A percentile compares a stretch with the other conserved stretches of the same genome.
These are phyloP conservation scores for Diabrotica virgifera DNA, from an alignment of 1,140 invertebrate species.

Conservation along the genomic window DNA sequence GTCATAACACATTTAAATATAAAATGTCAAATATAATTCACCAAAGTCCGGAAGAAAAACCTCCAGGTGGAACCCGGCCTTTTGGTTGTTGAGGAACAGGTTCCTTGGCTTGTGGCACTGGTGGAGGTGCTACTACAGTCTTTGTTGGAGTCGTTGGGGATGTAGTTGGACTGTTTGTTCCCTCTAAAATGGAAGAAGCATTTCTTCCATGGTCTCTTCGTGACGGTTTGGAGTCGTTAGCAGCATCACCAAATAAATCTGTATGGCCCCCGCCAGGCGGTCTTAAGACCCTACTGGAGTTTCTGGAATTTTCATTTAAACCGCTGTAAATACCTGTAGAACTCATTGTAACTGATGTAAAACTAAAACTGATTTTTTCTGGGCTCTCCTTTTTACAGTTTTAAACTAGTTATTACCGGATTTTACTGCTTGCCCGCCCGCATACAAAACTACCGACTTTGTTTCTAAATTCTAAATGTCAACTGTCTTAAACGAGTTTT, in stretches of 20 bases:
- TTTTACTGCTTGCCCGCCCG: neutral
- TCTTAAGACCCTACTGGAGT: slow-evolving; percentile 43
- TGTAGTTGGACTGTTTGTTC: slow-evolving; percentile 11
- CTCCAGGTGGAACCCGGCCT: slow-evolving; percentile 42
- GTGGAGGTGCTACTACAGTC: neutral
- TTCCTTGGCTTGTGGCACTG: neutral
- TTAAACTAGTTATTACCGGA: neutral
- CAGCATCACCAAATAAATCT: slow-evolving; percentile 40
- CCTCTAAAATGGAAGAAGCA: slow-evolving; percentile 34
- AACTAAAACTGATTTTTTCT: neutral
- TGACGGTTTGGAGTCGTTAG: slow-evolving; percentile 18
- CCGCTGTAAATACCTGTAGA: slow-evolving; percentile 41
- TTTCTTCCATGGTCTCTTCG: slow-evolving; percentile 31
- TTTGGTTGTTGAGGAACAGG: slow-evolving; percentile 18
- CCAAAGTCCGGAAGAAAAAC: slow-evolving; percentile 44
- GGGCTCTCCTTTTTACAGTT: neutral
- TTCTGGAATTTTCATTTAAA: slow-evolving; percentile 32
- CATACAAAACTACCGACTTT: neutral
- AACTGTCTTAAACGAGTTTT: slow-evolving; percentile 2
- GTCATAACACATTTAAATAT: too few species aligned
- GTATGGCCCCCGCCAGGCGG: slow-evolving; percentile 46
- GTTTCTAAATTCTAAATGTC: neutral
- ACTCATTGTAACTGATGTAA: slow-evolving; percentile 33
- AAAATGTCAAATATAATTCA: slow-evolving; percentile 21
- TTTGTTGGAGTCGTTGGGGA: slow-evolving; percentile 4